phyloP scores from a whole-genome alignment of 2,797 vertebrate species.

The Notamacropus eugenii region DNA sequence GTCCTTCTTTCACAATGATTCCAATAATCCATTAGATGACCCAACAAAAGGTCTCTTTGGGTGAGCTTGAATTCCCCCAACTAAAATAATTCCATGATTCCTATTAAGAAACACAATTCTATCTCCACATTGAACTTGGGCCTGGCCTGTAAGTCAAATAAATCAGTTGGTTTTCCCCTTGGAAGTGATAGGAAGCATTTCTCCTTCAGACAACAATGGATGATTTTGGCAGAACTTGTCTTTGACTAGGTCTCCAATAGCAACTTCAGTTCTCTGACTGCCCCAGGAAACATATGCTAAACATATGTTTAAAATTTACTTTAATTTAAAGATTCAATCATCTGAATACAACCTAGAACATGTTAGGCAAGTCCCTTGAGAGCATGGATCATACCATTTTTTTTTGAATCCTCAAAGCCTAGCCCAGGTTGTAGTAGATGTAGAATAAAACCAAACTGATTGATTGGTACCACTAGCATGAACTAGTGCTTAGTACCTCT shows the following conservation, averaged over 20 bases:
- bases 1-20: constrained; percentile 43
- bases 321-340: constrained; percentile 14
- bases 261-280: not conserved
- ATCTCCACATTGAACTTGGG: constrained; percentile 31
- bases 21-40: constrained; percentile 61
- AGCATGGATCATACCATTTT: not conserved
- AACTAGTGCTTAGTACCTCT: too few relatives aligned
- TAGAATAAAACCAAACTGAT: too few relatives aligned
- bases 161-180: constrained; percentile 1
- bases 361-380: not conserved
- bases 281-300: constrained; percentile 14
- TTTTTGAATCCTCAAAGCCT: too few relatives aligned
- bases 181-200: constrained; percentile 44
- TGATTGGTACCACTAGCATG: too few relatives aligned
- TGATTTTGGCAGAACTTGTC: constrained; percentile 63
- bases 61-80: constrained; percentile 76
- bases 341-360: not conserved
- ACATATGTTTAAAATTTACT: not conserved
- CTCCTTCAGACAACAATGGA: constrained; percentile 50
- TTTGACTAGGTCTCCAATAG: constrained; percentile 41
- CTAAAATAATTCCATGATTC: constrained; percentile 53
- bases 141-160: constrained; percentile 32
- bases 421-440: too few relatives aligned
- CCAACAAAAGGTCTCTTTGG: constrained; percentile 52
- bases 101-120: constrained; percentile 69